Evolutionary conservation across 2,888 invertebrate genomes (phyloP), one percentile per base, ranked within the genome.

Genomic region (Neoaliturus tenellus): DNA sequence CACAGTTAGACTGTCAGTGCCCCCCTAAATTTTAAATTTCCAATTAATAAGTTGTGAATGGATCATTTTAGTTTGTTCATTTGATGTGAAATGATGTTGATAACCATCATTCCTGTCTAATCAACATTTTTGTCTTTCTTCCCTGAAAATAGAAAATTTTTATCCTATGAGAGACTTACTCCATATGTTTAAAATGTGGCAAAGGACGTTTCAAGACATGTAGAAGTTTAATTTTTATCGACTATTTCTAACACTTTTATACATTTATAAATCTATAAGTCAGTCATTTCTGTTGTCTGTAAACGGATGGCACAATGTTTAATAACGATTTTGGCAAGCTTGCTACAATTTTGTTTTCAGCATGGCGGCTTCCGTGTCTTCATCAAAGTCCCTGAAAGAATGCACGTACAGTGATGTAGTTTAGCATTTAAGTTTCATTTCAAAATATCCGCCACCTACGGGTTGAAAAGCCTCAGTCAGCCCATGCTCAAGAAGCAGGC

Each of bases 311-410:
- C 62, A 62, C 62, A 62, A 28, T 17, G 17, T 62, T 51, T 23
- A 51, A 51, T 25, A 8, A 28, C 14, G 10, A 31, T 20, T 55
- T 23, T 23, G 55, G 23, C 23, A 55, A 25, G 20, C 55, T 62
- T 5, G 62, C 17, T 62, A 62, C 62, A 62, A 62, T 62, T 62
- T 62, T 12, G 62, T 62, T 62, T 62, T 62, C 62, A 62, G 31
- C 62, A 62, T 62, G 62, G 62, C 62, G 20, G 62, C 62, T 62
- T 62, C 62, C 31, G 62, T 62, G 28, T 14, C 62, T 62, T 62
- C 62, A 28, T 62, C 62, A 62, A 62, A 62, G 28, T 62, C 62
- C 62, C 62, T 62, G 62, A 62, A 62, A 62, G 25, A 62, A 62
- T 17, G 28, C 25, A 31, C 17, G 62, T 62, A 62, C 28, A 62